Percentiles rank a stretch among this genome's conserved stretches.
These are phyloP conservation scores for Sitobion miscanthi DNA, from an alignment of 1,140 invertebrate genomes.

Conservation along the genomic window DNA sequence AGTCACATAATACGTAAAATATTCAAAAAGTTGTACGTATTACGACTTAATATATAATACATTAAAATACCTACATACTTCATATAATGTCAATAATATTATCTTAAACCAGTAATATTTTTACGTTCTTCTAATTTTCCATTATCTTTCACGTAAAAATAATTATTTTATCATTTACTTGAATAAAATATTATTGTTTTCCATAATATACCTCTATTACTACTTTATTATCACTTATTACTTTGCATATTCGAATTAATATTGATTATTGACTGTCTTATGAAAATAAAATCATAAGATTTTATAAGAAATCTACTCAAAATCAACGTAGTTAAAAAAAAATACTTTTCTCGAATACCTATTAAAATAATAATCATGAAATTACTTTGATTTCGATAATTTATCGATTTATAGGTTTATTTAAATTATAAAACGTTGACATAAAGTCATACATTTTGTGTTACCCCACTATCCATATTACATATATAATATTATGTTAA, in stretches of 20 bases:
- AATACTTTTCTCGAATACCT: too few species aligned
- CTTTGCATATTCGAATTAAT: background rate
- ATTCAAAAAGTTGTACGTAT: conserved; percentile 25
- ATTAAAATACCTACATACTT: background rate
- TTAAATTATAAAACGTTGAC: background rate
- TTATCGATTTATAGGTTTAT: background rate
- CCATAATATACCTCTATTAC: background rate
- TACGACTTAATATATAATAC: background rate
- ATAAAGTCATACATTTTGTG: background rate
- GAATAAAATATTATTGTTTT: background rate
- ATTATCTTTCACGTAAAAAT: background rate
- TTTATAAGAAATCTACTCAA: background rate
- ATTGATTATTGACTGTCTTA: background rate
- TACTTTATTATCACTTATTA: background rate
- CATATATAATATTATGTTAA: background rate
- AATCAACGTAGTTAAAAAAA: background rate
- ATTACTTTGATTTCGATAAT: background rate
- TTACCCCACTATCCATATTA: background rate
- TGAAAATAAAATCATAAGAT: background rate
- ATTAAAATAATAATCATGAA: background rate
- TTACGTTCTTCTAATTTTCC: background rate
- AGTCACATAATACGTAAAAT: conserved; percentile 26
- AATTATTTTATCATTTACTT: background rate
- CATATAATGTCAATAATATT: background rate
- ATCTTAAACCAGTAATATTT: background rate